Conservation (phyloP, 92 coral and sea anemone genomes). For the Nematostella vectensis region DNA sequence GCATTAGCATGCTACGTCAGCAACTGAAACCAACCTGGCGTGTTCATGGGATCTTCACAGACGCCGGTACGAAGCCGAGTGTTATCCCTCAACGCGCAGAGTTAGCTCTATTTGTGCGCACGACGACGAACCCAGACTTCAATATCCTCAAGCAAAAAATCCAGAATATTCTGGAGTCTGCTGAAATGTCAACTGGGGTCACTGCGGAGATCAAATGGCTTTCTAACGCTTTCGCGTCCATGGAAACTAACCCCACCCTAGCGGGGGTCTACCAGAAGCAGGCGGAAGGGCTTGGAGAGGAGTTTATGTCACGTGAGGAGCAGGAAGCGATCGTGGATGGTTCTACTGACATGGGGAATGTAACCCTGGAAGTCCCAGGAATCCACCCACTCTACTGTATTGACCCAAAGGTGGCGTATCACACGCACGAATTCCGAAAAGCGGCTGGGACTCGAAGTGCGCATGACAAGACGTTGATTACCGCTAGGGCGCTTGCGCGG, state of each 20-base stretch:
- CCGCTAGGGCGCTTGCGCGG: constrained; percentile 70
- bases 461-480: constrained; percentile 59
- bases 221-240: constrained; percentile 48
- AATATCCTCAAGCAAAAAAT: constrained; percentile 37
- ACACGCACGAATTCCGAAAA: constrained; percentile 64
- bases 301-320: constrained; percentile 33
- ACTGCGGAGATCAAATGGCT: constrained; percentile 60
- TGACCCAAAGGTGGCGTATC: constrained; percentile 44
- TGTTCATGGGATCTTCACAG: constrained; percentile 82
- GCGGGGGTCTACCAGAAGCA: constrained; percentile 71
- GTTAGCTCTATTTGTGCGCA: constrained; percentile 49
- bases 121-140: constrained; percentile 54
- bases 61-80: constrained; percentile 73
- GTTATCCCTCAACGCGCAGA: constrained; percentile 71
- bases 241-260: constrained; percentile 56
- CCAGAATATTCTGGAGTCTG: constrained; percentile 58
- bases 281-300: constrained; percentile 54
- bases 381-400: constrained; percentile 69
- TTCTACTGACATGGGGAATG: constrained; percentile 96
- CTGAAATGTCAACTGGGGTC: constrained; percentile 72
- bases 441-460: constrained; percentile 68
- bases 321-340: constrained; percentile 81
- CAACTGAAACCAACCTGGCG: constrained; percentile 92
- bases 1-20: constrained; percentile 72
- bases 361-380: constrained; percentile 71